Conservation (phyloP, 2,113 vertebrate genomes). For the Climacteris rufus region DNA sequence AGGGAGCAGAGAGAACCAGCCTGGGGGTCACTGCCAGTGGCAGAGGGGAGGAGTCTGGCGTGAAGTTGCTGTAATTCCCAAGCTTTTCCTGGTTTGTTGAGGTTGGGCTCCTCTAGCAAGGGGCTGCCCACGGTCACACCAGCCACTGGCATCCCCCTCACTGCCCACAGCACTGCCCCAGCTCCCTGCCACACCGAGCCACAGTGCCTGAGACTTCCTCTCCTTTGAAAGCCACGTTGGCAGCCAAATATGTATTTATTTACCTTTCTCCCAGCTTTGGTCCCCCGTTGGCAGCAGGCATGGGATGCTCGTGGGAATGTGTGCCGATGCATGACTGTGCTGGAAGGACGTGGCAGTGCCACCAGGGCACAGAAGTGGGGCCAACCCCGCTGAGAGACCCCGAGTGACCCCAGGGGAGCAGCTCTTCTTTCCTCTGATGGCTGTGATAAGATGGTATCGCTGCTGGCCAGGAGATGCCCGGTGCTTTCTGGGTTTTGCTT, state of each 20-base stretch:
- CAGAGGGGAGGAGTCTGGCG: background rate
- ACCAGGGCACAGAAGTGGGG: background rate
- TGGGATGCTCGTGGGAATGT: background rate
- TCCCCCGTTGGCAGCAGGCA: background rate
- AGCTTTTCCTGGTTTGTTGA: background rate
- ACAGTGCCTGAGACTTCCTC: background rate
- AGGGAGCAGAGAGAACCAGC: background rate
- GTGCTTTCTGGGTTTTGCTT: accelerated
- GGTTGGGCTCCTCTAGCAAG: accelerated
- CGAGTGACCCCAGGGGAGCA: background rate
- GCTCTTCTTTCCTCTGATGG: background rate
- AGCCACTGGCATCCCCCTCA: accelerated
- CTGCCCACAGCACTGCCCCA: background rate
- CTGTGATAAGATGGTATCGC: background rate
- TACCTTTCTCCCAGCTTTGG: background rate
- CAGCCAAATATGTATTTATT: background rate
- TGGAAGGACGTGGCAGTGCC: background rate
- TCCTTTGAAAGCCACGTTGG: background rate
- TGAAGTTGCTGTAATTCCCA: background rate
- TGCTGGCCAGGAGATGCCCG: accelerated
- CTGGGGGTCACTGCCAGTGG: background rate
- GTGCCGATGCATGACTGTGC: background rate
- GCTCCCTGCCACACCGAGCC: background rate
- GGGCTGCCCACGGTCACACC: background rate
- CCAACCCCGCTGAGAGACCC: accelerated